phyloP scores from a whole-genome alignment of 2,797 vertebrate species.

The Pelodytes ibericus region DNA sequence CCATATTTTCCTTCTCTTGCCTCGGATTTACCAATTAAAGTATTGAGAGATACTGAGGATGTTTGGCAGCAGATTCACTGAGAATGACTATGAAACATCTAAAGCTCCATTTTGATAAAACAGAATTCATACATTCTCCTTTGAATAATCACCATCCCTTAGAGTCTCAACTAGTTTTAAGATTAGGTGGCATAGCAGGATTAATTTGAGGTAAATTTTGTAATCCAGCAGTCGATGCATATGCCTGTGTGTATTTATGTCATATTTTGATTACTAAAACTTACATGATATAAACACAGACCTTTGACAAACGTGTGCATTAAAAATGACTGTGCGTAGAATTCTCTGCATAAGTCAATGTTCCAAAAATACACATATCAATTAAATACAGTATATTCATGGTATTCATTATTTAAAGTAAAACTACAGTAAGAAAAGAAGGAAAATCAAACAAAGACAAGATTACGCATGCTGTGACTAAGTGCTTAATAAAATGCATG shows the following conservation, averaged over 20 bases:
- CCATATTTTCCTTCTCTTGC: constrained; percentile 26
- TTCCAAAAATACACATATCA: neutral
- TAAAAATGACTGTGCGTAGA: neutral
- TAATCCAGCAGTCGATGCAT: constrained; percentile 15
- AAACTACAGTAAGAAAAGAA: neutral
- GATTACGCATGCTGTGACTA: neutral
- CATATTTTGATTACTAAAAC: constrained; percentile 22
- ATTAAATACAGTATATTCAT: neutral
- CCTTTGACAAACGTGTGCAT: neutral
- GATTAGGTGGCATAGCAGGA: constrained; percentile 35
- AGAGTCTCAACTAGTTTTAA: constrained; percentile 12
- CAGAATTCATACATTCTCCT: constrained; percentile 25
- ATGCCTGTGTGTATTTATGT: constrained; percentile 14
- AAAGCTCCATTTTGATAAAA: constrained; percentile 39
- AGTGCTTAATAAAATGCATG: neutral
- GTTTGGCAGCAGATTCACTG: constrained; percentile 28
- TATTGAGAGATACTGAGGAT: constrained; percentile 34
- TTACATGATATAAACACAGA: constrained; percentile 20
- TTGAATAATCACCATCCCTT: constrained; percentile 36
- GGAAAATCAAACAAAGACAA: neutral
- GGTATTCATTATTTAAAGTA: neutral
- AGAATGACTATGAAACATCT: constrained; percentile 40
- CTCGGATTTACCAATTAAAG: constrained; percentile 44
- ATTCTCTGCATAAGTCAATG: neutral
- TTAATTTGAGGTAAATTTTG: constrained; percentile 28